phyloP scores from a whole-genome alignment of 2,113 vertebrate genomes.

The Dasyornis broadbenti region DNA sequence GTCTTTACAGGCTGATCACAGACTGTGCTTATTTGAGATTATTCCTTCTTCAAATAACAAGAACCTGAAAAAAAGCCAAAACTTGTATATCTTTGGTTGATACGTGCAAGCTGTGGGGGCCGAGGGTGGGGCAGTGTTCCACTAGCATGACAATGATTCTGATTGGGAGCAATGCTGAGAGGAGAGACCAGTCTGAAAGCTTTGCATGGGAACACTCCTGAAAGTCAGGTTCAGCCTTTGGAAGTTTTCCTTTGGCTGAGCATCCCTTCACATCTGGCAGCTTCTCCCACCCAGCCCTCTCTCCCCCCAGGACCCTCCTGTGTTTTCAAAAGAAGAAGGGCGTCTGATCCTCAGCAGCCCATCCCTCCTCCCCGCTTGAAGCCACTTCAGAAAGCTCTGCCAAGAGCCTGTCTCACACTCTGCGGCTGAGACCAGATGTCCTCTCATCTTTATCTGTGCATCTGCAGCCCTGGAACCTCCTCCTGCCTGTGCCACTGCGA shows the following conservation, averaged over 20 bases:
- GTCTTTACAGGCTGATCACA: not conserved
- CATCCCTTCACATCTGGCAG: slow-evolving; percentile 8
- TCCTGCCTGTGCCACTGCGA: not conserved
- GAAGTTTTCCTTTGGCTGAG: not conserved
- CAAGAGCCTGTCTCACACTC: not conserved
- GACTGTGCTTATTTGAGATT: not conserved
- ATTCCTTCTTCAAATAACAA: not conserved
- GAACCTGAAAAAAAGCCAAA: not conserved
- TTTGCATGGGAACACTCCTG: not conserved
- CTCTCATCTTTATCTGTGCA: slow-evolving; percentile 1
- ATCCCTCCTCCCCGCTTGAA: not conserved
- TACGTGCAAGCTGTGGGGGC: not conserved
- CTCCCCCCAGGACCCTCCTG: not conserved
- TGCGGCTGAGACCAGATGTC: not conserved
- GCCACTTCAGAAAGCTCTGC: not conserved
- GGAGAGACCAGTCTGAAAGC: not conserved
- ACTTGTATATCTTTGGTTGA: not conserved
- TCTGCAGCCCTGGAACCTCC: not conserved
- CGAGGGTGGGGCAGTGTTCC: not conserved
- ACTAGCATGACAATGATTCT: not conserved
- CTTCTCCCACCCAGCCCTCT: not conserved
- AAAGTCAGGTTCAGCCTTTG: not conserved
- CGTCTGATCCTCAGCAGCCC: not conserved
- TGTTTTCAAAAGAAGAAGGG: not conserved
- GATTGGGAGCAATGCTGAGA: not conserved